These are phyloP conservation scores for Rapana venosa DNA, from an alignment of 2,888 invertebrate genomes.

Conservation along the genomic window DNA sequence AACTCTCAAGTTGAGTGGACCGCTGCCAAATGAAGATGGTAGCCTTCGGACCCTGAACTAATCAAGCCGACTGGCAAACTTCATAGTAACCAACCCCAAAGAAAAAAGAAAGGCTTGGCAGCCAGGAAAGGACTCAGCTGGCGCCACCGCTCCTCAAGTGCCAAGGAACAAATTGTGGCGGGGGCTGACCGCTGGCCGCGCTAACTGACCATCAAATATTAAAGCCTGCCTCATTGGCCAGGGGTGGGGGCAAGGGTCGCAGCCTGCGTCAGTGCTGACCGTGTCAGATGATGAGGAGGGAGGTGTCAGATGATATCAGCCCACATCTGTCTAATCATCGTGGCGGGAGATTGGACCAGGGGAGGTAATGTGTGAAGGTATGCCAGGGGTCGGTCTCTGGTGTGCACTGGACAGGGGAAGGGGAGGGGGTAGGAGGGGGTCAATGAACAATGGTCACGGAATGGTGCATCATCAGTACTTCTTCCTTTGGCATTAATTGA, in stretches of 20 bases:
- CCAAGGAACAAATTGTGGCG: conserved; percentile 26
- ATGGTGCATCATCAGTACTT: neutral
- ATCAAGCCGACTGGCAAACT: conserved; percentile 16
- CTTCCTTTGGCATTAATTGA: neutral
- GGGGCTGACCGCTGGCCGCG: conserved; percentile 18
- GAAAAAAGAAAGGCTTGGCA: neutral
- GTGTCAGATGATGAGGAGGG: neutral
- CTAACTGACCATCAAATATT: conserved; percentile 41
- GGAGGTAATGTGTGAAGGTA: conserved; percentile 17
- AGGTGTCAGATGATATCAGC: conserved; percentile 39
- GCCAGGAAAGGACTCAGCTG: conserved; percentile 10
- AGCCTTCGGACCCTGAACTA: neutral
- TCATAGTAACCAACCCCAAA: neutral
- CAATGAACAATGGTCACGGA: conserved; percentile 8
- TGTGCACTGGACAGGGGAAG: neutral
- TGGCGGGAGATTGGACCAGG: neutral
- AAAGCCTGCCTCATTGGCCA: neutral
- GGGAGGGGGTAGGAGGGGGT: neutral
- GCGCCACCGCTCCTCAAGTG: neutral
- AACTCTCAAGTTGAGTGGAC: conserved; percentile 3
- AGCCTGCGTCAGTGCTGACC: neutral
- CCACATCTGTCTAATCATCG: conserved; percentile 31
- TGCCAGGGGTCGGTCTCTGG: neutral
- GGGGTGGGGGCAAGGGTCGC: neutral
- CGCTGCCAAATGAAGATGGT: conserved; percentile 20